These are phyloP conservation scores for Galerucella pusilla DNA, from an alignment of 2,888 invertebrate genomes.

Conservation along the genomic window DNA sequence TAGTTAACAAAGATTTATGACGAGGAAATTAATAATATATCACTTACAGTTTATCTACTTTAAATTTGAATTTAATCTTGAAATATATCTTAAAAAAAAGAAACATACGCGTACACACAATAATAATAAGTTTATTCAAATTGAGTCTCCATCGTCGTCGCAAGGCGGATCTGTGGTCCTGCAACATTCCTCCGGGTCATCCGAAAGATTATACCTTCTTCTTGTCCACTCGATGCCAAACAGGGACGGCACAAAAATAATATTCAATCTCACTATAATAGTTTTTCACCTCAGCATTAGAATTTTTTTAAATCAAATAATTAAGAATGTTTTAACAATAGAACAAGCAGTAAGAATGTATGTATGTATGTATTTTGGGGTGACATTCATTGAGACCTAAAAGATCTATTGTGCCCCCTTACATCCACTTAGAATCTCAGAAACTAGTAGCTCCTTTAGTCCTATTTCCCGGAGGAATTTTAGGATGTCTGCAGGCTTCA, in stretches of 20 bases:
- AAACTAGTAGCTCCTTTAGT: no score
- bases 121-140: conserved; percentile 44
- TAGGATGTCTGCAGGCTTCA: no score
- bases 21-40: conserved; percentile 8
- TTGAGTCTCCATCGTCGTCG: conserved; percentile 29
- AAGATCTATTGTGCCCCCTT: no score
- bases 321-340: no score
- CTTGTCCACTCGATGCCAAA: conserved; percentile 47
- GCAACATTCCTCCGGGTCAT: conserved; percentile 60
- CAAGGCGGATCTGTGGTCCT: conserved; percentile 50
- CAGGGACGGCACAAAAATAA: conserved; percentile 6
- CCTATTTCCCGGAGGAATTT: no score
- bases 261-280: no score
- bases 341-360: no score
- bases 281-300: no score
- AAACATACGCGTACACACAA: conserved; percentile 10
- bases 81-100: conserved; percentile 6
- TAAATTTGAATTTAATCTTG: conserved; percentile 15
- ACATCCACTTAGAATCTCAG: no score
- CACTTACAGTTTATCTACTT: conserved; percentile 11
- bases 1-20: conserved; percentile 1
- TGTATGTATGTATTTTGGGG: no score
- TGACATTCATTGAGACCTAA: no score
- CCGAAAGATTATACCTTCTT: conserved; percentile 51
- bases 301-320: no score